Percentiles rank a stretch among this genome's conserved stretches.
Evolutionary conservation across 2,888 invertebrate genomes (phyloP).

Genomic region (Drosophila kambysellisi): DNA sequence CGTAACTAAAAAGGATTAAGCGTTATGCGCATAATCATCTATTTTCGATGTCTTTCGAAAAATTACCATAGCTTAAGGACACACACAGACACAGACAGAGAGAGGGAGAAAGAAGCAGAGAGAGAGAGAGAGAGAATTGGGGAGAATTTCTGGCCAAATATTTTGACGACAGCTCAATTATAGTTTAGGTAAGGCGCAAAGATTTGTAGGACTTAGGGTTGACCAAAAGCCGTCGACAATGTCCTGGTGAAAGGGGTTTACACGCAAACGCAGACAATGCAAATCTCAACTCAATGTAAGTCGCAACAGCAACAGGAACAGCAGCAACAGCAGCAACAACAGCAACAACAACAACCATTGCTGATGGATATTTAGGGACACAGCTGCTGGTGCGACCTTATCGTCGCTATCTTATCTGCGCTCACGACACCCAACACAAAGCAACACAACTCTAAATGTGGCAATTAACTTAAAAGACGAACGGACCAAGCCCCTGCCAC

Average conservation of each 20-base stretch:
- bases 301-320: background rate
- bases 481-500: slow-evolving; percentile 8
- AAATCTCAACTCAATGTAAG: slow-evolving; percentile 57
- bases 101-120: background rate
- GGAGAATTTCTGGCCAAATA: slow-evolving; percentile 42
- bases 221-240: slow-evolving; percentile 41
- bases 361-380: slow-evolving; percentile 9
- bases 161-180: slow-evolving; percentile 67
- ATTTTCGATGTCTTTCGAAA: slow-evolving; percentile 29
- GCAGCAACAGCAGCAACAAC: background rate
- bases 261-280: slow-evolving; percentile 13
- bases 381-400: slow-evolving; percentile 34
- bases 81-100: background rate
- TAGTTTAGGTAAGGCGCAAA: slow-evolving; percentile 20
- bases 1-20: slow-evolving; percentile 62
- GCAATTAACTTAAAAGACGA: slow-evolving; percentile 67
- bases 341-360: background rate
- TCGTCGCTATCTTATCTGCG: slow-evolving; percentile 35
- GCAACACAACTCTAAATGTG: slow-evolving; percentile 57
- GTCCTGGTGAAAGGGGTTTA: slow-evolving; percentile 31
- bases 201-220: slow-evolving; percentile 19
- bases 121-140: background rate
- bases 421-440: background rate
- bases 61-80: slow-evolving; percentile 63
- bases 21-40: slow-evolving; percentile 37